Evolutionary conservation across 2,888 invertebrate species (phyloP).

Genomic region (Cyrtodaria siliqua): DNA sequence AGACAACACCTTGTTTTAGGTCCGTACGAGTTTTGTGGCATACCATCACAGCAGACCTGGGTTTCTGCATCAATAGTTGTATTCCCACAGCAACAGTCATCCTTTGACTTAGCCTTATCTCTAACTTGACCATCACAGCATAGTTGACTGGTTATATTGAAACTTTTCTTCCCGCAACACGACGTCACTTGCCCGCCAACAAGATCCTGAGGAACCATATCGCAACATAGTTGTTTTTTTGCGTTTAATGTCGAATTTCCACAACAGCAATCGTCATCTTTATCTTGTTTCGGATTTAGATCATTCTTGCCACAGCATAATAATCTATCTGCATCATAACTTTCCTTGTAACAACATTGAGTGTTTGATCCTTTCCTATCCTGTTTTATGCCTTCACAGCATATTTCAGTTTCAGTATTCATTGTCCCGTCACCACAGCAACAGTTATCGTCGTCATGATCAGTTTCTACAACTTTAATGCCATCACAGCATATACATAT

Average conservation of each 20-base stretch:
- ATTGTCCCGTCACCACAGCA: conserved; percentile 34
- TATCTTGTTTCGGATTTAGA: conserved; percentile 5
- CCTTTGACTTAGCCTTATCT: conserved; percentile 2
- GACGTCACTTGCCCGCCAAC: conserved; percentile 18
- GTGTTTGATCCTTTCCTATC: conserved; percentile 9
- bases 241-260: conserved; percentile 1
- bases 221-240: conserved; percentile 2
- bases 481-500: conserved; percentile 26
- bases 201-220: background rate
- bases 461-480: conserved; percentile 8
- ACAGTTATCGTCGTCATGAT: conserved; percentile 19
- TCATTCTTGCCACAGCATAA: conserved; percentile 21
- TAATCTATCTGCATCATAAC: conserved; percentile 19
- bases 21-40: conserved; percentile 26
- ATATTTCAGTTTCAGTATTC: conserved; percentile 19
- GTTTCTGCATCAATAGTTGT: conserved; percentile 24
- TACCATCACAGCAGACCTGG: conserved; percentile 37
- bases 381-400: conserved; percentile 21
- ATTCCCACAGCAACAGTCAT: conserved; percentile 46
- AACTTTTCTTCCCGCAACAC: conserved; percentile 30
- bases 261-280: conserved; percentile 8
- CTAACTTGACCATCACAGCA: conserved; percentile 32
- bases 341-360: conserved; percentile 13
- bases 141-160: conserved; percentile 26
- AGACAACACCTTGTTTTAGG: conserved; percentile 35